Percentiles rank a stretch among this genome's conserved stretches.
Evolutionary conservation across 2,797 vertebrate genomes (phyloP).

Genomic region (Clarias pachynema): DNA sequence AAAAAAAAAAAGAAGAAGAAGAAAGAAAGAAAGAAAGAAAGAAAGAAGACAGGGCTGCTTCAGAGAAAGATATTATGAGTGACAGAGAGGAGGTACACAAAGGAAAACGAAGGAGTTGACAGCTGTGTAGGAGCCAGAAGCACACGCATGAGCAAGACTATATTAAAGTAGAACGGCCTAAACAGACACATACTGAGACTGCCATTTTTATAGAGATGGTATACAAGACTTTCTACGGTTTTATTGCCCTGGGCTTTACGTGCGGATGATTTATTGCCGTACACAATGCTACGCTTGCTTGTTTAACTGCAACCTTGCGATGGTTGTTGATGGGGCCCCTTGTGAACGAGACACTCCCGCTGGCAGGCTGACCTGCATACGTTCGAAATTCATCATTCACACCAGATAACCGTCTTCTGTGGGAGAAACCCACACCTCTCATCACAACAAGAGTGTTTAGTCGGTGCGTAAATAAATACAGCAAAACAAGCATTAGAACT

Average conservation of each 20-base stretch:
- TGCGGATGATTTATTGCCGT: slow-evolving; percentile 57
- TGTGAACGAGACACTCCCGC: slow-evolving; percentile 49
- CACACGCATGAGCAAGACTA: slow-evolving; percentile 31
- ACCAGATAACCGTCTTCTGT: slow-evolving; percentile 22
- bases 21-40: background rate
- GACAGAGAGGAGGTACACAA: slow-evolving; percentile 22
- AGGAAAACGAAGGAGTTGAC: slow-evolving; percentile 30
- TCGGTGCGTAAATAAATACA: slow-evolving; percentile 11
- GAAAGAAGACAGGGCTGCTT: background rate
- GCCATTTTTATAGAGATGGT: slow-evolving; percentile 54
- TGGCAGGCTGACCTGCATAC: slow-evolving; percentile 55
- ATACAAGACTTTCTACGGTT: slow-evolving; percentile 49
- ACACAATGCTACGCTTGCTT: slow-evolving; percentile 55
- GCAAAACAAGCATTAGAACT: background rate
- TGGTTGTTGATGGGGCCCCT: slow-evolving; percentile 54
- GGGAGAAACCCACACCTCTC: slow-evolving; percentile 12
- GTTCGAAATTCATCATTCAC: slow-evolving; percentile 54
- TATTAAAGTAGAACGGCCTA: slow-evolving; percentile 36
- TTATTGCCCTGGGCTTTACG: slow-evolving; percentile 53
- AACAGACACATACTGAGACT: slow-evolving; percentile 44
- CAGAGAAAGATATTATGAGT: slow-evolving; percentile 3
- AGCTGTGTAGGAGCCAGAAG: slow-evolving; percentile 11
- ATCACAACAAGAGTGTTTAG: slow-evolving; percentile 5
- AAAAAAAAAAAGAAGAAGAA: background rate
- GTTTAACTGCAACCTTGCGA: slow-evolving; percentile 59